Evolutionary conservation across 2,113 vertebrate genomes (phyloP).

Genomic region (Verasper variegatus): DNA sequence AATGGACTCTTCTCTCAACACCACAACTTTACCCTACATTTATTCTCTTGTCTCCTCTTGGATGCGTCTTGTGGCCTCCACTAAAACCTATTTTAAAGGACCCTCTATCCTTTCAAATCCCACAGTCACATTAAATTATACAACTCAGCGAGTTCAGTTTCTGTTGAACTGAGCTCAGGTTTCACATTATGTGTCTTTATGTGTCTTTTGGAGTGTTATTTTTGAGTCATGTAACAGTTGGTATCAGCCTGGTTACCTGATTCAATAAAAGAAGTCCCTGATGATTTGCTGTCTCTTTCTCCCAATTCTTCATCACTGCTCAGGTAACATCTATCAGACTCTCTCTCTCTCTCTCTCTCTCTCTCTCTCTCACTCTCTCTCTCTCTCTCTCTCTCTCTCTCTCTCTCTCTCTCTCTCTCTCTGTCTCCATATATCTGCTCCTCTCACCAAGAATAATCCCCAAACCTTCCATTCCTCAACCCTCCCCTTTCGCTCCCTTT

Average conservation of each 20-base stretch:
- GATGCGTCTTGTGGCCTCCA: neutral
- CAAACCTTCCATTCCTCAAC: constrained; percentile 49
- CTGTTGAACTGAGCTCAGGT: neutral
- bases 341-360: constrained; percentile 12
- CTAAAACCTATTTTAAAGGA: neutral
- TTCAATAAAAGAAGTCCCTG: neutral
- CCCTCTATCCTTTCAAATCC: neutral
- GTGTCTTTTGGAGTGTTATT: neutral
- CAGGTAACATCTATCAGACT: neutral
- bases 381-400: constrained; percentile 8
- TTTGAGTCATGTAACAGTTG: neutral
- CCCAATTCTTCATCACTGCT: constrained; percentile 1
- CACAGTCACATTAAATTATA: constrained; percentile 1
- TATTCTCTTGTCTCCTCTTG: neutral
- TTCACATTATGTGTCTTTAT: neutral
- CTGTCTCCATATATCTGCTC: constrained; percentile 36
- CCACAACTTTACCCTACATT: neutral
- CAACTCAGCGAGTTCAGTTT: neutral
- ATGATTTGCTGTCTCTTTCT: constrained; percentile 10
- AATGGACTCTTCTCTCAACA: neutral
- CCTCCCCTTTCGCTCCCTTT: constrained; percentile 41
- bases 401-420: constrained; percentile 13
- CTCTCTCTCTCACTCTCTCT: neutral
- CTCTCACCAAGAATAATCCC: constrained; percentile 53
- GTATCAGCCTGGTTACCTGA: neutral